Base-by-base conservation (phyloP, 2,888 invertebrate species). In the Neoascia interrupta region DNA sequence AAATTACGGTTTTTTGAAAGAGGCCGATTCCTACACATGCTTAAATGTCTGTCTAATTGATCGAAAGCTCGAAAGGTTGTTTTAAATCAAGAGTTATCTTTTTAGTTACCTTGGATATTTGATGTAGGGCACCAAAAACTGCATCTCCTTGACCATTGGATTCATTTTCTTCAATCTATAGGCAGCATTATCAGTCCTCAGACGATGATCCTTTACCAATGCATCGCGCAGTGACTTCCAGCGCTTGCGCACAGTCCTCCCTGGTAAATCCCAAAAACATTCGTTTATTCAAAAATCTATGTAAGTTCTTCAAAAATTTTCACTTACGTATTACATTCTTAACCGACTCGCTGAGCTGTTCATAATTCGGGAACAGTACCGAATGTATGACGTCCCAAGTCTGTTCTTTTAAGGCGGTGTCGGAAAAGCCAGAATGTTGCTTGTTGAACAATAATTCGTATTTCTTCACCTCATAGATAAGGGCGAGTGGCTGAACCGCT, bases 161-260 rank as follows among this genome's bases (percentile, higher is more conserved):
- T 68, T 82, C 49, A 69, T 75, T 15, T 79, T 82, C 43, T 75
- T 83, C 5, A 53, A 41, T n/a, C 19, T 49, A 36, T 75, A 56
- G 15, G 47, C 63, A 2, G 72, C 43, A 3, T 74, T 15, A 6
- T 81, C 81, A 5, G 28, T 58, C 26, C 80, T 75, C 11, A 80
- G 54, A n/a, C 82, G 81, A 1, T 80, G 58, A 37, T 82, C 83
- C 16, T 82, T 82, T 0, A 82, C 82, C 16, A 83, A 36, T 4
- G 82, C 68, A 26, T 83, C 81, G 1, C 83, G 76, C 28, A 83
- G 63, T 6, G 82, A 82, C 70, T 83, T 83, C 83, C 83, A 83
- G 4, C 83, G 82, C 5, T 81, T 82, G 0, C 82, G 82, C 2
- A 83, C 82, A n/a, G 79, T 79, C 23, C 5, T 11, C 6, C 79